Conservation (phyloP, 1,140 invertebrate species). For the Trichonephila clavata region DNA sequence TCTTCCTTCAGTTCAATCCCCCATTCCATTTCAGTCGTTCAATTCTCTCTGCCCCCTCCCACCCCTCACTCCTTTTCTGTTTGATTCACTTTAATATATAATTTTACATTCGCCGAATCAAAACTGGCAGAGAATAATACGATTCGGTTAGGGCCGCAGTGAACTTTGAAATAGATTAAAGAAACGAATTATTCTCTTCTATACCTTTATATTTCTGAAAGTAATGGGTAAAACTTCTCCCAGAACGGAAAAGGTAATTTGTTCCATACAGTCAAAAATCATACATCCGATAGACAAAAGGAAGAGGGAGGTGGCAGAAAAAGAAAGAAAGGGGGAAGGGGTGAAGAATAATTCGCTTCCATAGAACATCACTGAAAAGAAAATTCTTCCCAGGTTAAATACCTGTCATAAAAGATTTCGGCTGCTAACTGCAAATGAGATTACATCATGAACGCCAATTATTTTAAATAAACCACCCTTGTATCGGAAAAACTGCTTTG, state of each 20-base stretch:
- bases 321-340: neutral
- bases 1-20: neutral
- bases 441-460: constrained; percentile 49
- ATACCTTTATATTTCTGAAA: neutral
- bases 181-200: constrained; percentile 29
- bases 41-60: neutral
- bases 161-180: constrained; percentile 63
- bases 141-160: constrained; percentile 31
- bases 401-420: constrained; percentile 23
- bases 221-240: constrained; percentile 46
- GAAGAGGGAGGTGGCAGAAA: neutral
- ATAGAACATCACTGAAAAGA: neutral
- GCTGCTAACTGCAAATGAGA: constrained; percentile 24
- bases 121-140: constrained; percentile 70
- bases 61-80: neutral
- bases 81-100: constrained; percentile 71
- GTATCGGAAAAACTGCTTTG: constrained; percentile 17
- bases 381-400: constrained; percentile 27
- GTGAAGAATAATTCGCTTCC: neutral
- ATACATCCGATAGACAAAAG: neutral
- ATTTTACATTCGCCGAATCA: constrained; percentile 71
- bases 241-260: constrained; percentile 38
- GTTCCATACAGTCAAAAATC: constrained; percentile 38
- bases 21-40: neutral
- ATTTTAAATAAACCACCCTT: constrained; percentile 39